Percentiles rank a stretch among this genome's conserved stretches.
Evolutionary conservation across 2,113 vertebrate species (phyloP).

Genomic region (Manacus vitellinus): DNA sequence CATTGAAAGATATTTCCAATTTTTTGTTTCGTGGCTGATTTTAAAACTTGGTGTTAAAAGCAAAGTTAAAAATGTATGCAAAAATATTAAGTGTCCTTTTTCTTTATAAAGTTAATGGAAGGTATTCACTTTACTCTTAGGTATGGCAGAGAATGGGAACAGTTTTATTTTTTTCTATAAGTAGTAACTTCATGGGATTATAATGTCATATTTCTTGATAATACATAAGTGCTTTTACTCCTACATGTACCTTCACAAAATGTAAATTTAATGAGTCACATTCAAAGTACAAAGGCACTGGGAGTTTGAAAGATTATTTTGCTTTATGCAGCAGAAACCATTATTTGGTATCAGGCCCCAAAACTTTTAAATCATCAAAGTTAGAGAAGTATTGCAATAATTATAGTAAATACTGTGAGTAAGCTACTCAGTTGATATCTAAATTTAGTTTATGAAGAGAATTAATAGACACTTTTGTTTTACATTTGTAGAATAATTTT

Average conservation of each 20-base stretch:
- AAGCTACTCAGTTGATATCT: slow-evolving; percentile 24
- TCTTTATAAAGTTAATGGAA: slow-evolving; percentile 25
- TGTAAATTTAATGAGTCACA: slow-evolving; percentile 71
- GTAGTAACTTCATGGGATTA: slow-evolving; percentile 58
- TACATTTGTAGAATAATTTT: slow-evolving; percentile 41
- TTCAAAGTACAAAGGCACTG: slow-evolving; percentile 3
- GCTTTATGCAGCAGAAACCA: slow-evolving; percentile 50
- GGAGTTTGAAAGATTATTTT: slow-evolving; percentile 61
- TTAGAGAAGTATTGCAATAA: slow-evolving; percentile 38
- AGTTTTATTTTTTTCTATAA: slow-evolving; percentile 52
- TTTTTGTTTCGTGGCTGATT: neutral
- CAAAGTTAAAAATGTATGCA: slow-evolving; percentile 7
- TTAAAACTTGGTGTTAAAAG: neutral
- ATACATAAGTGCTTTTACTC: slow-evolving; percentile 70
- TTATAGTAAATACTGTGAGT: slow-evolving; percentile 62
- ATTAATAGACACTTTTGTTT: slow-evolving; percentile 49
- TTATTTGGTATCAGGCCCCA: slow-evolving; percentile 43
- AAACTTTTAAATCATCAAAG: slow-evolving; percentile 45
- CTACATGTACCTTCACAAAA: slow-evolving; percentile 67
- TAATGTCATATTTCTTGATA: slow-evolving; percentile 67
- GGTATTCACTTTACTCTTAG: neutral
- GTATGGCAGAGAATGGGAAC: neutral
- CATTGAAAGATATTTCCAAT: neutral
- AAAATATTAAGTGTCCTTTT: slow-evolving; percentile 20
- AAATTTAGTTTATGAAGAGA: slow-evolving; percentile 39